These are phyloP conservation scores for Drosophila borealis DNA, from an alignment of 2,888 invertebrate genomes.

Conservation along the genomic window DNA sequence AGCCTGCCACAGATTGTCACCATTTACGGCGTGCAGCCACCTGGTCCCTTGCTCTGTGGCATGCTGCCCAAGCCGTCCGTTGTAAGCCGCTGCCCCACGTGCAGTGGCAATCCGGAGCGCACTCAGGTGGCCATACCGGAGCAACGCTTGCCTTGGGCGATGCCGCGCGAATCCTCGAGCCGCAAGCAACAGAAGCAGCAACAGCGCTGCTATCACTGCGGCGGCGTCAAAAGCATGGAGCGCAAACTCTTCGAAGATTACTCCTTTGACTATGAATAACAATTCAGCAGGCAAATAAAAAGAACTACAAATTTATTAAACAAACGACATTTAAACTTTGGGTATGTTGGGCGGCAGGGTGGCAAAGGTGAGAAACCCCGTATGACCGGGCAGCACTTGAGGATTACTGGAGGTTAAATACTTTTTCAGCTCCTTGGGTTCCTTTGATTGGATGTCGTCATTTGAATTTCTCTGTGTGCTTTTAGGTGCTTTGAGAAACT, in stretches of 20 bases:
- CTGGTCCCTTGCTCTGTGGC: constrained; percentile 65
- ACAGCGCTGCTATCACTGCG: constrained; percentile 71
- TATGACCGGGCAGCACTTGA: constrained; percentile 93
- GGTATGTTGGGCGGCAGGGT: constrained; percentile 89
- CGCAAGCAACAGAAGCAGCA: constrained; percentile 55
- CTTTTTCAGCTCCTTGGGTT: constrained; percentile 85
- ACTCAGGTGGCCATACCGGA: constrained; percentile 83
- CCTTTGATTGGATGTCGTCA: constrained; percentile 64
- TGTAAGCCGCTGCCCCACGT: constrained; percentile 78
- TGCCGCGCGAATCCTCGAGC: constrained; percentile 80
- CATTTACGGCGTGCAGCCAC: constrained; percentile 67
- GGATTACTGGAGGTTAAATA: constrained; percentile 90
- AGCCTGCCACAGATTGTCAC: constrained; percentile 73
- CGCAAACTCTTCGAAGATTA: constrained; percentile 56
- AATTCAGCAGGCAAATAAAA: constrained; percentile 34
- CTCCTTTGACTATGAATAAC: constrained; percentile 61
- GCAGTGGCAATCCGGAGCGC: constrained; percentile 80
- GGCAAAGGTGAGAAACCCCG: constrained; percentile 97
- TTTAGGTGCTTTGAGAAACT: constrained; percentile 87
- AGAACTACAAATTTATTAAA: constrained; percentile 55
- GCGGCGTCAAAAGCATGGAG: constrained; percentile 54
- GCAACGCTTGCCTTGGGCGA: constrained; percentile 84
- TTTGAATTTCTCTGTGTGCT: constrained; percentile 42
- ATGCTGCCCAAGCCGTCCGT: constrained; percentile 61
- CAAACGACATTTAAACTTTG: constrained; percentile 43